These are phyloP conservation scores for Dicrurus megarhynchus DNA, from an alignment of 2,113 vertebrate genomes.

Conservation along the genomic window DNA sequence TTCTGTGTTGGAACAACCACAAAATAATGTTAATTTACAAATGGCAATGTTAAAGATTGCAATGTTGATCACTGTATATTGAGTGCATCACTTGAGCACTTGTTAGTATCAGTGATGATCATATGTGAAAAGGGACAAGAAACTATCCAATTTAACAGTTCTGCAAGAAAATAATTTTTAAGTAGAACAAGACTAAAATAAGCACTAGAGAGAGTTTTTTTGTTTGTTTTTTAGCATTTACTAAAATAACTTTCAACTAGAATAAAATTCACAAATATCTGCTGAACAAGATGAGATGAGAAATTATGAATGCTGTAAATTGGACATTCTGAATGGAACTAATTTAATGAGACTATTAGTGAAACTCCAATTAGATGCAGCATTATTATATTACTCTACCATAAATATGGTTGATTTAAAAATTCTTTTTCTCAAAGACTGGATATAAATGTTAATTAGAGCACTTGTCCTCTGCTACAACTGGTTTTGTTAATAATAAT, in stretches of 20 bases:
- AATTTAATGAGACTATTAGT: neutral
- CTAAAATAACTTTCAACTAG: neutral
- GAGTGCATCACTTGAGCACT: neutral
- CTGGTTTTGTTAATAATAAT: neutral
- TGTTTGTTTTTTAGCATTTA: neutral
- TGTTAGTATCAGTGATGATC: neutral
- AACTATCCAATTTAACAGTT: neutral
- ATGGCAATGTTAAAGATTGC: neutral
- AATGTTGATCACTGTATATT: neutral
- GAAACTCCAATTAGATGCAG: neutral
- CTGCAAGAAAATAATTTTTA: neutral
- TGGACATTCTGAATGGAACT: neutral
- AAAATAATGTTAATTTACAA: conserved; percentile 18
- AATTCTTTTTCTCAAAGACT: neutral
- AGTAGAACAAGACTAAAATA: neutral
- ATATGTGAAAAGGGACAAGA: neutral
- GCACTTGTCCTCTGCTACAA: neutral
- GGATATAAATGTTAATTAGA: neutral
- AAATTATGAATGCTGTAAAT: neutral
- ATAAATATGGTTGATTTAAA: neutral
- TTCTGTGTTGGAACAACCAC: neutral
- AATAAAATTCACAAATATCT: neutral
- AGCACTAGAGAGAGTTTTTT: neutral
- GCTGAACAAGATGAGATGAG: neutral
- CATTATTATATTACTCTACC: neutral